Evolutionary conservation across 2,113 vertebrate genomes (phyloP), one percentile per base, ranked within the genome.

Genomic region (Tachysurus fulvidraco): DNA sequence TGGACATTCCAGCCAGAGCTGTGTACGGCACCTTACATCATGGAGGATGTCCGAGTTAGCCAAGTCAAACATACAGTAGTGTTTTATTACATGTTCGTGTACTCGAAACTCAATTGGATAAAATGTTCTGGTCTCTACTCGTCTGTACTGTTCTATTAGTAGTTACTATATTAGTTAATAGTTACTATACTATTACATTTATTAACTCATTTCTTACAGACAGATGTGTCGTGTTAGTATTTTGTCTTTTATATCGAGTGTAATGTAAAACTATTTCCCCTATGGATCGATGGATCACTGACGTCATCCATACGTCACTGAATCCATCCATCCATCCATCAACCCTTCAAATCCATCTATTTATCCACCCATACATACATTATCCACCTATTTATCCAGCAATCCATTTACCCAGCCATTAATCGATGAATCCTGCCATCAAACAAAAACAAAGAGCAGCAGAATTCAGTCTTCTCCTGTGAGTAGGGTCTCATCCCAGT

Each of bases 21-120:
- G 96, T 96, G 91, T 96, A 97, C 0, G 96, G 96, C 3, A 97
- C 95, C 96, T 97, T 10, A 14, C n/a, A 5, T 11, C 41, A 64
- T 3, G 85, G 10, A 54, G 10, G 30, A 21, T 62, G 9, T 62
- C 21, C 23, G 21, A 25, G n/a, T 64, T 64, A 62, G 19, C 60
- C 60, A 62, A 9, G 23, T 64, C 23, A 8, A 23, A 64, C 25
- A 64, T n/a, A 64, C 8, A 11, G 25, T 25, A n/a, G 25, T n/a
- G 25, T n/a, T 64, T 64, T 64, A 64, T 11, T 64, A n/a, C 60
- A 62, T 25, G 23, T 62, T 8, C 21, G 5, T 1, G 21, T 8
- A 21, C 59, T 60, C 5, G 23, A 60, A 60, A 23, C 59, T 62
- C 21, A 64, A 64, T 23, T n/a, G 62, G 62, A 10, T n/a, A 64